A percentile compares a stretch with the other conserved stretches of the same genome.
Conservation (phyloP, 2,113 vertebrate species). For the Nycticryphes semicollaris region DNA sequence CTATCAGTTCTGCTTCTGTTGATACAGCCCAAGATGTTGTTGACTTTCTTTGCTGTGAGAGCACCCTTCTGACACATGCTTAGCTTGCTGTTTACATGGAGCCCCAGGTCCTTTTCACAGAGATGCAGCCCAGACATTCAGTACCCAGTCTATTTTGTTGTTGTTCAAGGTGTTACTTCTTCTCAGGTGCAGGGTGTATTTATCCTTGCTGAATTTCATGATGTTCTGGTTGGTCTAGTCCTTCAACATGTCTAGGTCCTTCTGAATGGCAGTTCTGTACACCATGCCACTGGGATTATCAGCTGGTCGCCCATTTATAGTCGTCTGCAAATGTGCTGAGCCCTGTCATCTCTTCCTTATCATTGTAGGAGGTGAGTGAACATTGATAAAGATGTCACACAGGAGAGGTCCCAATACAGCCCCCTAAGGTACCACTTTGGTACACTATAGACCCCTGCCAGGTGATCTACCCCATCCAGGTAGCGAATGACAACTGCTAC, state of each 20-base stretch:
- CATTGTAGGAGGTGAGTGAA: not conserved
- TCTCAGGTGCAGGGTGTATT: not conserved
- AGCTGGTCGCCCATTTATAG: not conserved
- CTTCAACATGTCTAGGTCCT: not conserved
- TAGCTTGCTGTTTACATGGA: not conserved
- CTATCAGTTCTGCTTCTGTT: not conserved
- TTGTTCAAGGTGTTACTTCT: not conserved
- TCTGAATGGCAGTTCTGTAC: not conserved
- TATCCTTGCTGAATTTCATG: not conserved
- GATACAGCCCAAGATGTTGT: not conserved
- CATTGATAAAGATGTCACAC: fast-evolving
- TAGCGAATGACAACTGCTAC: not conserved
- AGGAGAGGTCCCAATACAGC: not conserved
- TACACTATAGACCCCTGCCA: not conserved
- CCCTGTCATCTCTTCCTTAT: not conserved
- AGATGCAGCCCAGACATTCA: not conserved
- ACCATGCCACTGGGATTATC: not conserved
- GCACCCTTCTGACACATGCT: not conserved
- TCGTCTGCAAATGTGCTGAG: not conserved
- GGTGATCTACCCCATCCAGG: not conserved
- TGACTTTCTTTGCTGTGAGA: not conserved
- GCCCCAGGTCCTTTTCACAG: not conserved
- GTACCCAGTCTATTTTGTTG: not conserved
- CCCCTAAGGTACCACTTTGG: not conserved
- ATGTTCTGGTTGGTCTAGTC: not conserved